phyloP scores from a whole-genome alignment of 2,888 invertebrate genomes.

The Geotrupes spiniger region DNA sequence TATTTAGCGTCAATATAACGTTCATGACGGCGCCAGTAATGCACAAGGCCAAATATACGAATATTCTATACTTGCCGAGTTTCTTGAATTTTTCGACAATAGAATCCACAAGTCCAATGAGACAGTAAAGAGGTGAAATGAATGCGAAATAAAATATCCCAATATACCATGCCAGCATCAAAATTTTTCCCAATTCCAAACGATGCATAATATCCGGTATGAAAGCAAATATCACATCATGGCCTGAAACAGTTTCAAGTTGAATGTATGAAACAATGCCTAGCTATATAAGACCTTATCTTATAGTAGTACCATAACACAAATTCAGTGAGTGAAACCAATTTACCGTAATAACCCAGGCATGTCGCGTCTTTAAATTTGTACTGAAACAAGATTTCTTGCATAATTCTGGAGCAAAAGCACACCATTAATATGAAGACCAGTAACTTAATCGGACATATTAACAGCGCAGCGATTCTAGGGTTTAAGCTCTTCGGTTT shows the following conservation, averaged over 20 bases:
- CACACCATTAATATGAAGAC: constrained; percentile 9
- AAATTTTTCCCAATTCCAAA: constrained; percentile 9
- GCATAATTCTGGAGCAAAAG: constrained; percentile 7
- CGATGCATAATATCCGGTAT: constrained; percentile 16
- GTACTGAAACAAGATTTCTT: constrained; percentile 9
- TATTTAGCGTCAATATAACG: constrained; percentile 9
- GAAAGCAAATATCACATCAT: constrained; percentile 8
- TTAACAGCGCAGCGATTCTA: constrained; percentile 12
- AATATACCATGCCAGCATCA: constrained; percentile 20
- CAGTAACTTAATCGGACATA: constrained; percentile 4
- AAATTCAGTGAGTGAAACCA: no score
- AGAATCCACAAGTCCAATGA: constrained; percentile 17
- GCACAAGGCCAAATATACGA: constrained; percentile 16
- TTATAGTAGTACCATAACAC: no score
- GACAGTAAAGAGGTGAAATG: constrained; percentile 13
- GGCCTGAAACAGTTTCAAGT: no score
- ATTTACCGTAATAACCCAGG: constrained; percentile 6
- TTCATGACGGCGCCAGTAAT: constrained; percentile 9
- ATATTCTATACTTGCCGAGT: constrained; percentile 11
- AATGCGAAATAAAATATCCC: constrained; percentile 12
- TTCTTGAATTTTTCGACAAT: constrained; percentile 18
- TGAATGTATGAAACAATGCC: no score
- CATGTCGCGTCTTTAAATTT: constrained; percentile 9
- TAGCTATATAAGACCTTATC: no score
- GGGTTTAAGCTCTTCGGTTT: constrained; percentile 15